Evolutionary conservation across 2,797 vertebrate species (phyloP).

Genomic region (Setipinna tenuifilis): DNA sequence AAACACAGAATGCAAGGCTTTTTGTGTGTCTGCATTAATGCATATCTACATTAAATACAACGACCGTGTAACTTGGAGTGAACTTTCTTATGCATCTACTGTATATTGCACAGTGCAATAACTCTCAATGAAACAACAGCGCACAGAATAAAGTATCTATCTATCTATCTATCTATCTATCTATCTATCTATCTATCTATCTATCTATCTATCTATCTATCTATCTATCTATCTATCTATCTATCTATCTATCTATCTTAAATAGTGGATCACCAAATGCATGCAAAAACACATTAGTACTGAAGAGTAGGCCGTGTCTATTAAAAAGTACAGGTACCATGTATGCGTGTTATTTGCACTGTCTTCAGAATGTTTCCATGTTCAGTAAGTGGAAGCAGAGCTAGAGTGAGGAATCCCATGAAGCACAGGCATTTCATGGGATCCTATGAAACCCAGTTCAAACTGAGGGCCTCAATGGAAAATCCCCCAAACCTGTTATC

Average conservation of each 20-base stretch:
- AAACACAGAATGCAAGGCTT: not conserved
- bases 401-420: not conserved
- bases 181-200: no score
- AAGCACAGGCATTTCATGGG: not conserved
- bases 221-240: no score
- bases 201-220: no score
- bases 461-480: conserved; percentile 3
- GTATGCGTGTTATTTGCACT: not conserved
- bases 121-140: not conserved
- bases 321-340: not conserved
- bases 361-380: not conserved
- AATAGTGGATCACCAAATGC: no score
- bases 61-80: no score
- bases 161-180: no score
- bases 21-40: not conserved
- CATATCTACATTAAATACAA: no score
- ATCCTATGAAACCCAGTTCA: not conserved
- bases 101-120: not conserved
- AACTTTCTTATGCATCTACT: no score
- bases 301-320: not conserved
- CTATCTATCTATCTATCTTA: no score
- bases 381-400: not conserved
- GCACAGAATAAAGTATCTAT: no score
- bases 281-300: not conserved
- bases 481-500: conserved; percentile 16